Evolutionary conservation across 2,888 invertebrate species (phyloP), one percentile per base, ranked within the genome.

Genomic region (Dicycla oo): DNA sequence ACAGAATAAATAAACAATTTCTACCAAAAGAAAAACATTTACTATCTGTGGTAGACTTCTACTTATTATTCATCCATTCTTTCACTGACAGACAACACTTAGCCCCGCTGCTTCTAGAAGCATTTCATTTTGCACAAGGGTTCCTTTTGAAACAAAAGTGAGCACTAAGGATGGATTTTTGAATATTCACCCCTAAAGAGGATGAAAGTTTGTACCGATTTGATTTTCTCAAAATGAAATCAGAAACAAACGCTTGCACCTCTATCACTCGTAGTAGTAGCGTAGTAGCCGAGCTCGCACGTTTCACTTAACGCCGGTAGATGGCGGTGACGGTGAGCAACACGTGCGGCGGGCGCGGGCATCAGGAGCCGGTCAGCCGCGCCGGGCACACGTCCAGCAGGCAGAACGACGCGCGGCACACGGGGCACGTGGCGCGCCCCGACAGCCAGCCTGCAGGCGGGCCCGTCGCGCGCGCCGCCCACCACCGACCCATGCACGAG

Each of bases 401-500:
- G 91, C 99, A 99, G 96, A 99, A 99, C 64, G 95, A 96, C 47
- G 98, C 97, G 84, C 99, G 96, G 90, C 99, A 99, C 88, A 98
- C 97, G 11, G 99, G 99, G 93, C 99, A 99, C 1, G 98, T 97
- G 91, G 98, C 98, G 91, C 98, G 98, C 13, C 97, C 97, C 51
- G 97, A 96, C 75, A 99, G 96, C 99, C 99, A 99, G 20, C 96
- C 96, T 81, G 97, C 97, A 11, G 97, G 97, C 77, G 97, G 96
- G 43, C 97, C 92, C 85, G 97, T 96, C 91, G 98, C 98, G 56
- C 98, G 97, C 61, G 98, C 97, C 20, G 98, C 98, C 96, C 98
- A 99, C 98, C 98, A 98, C 88, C 97, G 97, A 0, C 97, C 98
- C 96, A 98, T 97, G 91, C 98, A 99, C 82, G 97, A 97, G 34